phyloP scores from a whole-genome alignment of 2,113 vertebrate genomes.

The Tiliqua scincoides region DNA sequence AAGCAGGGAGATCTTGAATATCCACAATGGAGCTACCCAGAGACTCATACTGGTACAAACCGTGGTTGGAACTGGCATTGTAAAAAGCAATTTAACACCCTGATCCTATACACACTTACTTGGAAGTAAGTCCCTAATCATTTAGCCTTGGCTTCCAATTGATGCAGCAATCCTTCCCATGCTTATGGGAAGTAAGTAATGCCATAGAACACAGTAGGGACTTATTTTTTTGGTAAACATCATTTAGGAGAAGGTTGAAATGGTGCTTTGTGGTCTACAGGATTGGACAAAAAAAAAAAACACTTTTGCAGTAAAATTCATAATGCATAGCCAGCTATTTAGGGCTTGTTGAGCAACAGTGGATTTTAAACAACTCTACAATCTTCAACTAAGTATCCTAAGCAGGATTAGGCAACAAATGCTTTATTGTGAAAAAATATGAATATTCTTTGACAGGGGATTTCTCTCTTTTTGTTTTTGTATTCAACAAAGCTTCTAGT shows the following conservation, averaged over 20 bases:
- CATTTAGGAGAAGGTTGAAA: background rate
- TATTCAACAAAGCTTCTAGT: constrained; percentile 19
- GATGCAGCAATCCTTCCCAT: background rate
- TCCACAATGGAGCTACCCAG: background rate
- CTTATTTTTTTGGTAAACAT: background rate
- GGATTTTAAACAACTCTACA: constrained; percentile 47
- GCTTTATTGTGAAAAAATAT: constrained; percentile 38
- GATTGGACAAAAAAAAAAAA: constrained; percentile 13
- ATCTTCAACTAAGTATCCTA: constrained; percentile 58
- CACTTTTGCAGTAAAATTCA: constrained; percentile 24
- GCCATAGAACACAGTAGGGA: background rate
- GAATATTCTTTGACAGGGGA: constrained; percentile 34
- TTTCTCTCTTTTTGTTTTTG: constrained; percentile 41
- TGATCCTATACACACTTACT: background rate
- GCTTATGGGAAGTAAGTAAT: background rate
- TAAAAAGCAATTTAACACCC: constrained; percentile 7
- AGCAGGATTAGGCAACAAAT: constrained; percentile 46
- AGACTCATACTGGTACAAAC: background rate
- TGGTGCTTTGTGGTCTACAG: background rate
- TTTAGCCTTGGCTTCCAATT: background rate
- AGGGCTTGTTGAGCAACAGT: constrained; percentile 36
- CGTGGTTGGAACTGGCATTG: constrained; percentile 9
- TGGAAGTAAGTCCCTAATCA: background rate
- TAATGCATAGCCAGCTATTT: background rate
- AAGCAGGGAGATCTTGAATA: background rate